Conservation (phyloP, 2,888 invertebrate species). For the Drosophila niveifrons region DNA sequence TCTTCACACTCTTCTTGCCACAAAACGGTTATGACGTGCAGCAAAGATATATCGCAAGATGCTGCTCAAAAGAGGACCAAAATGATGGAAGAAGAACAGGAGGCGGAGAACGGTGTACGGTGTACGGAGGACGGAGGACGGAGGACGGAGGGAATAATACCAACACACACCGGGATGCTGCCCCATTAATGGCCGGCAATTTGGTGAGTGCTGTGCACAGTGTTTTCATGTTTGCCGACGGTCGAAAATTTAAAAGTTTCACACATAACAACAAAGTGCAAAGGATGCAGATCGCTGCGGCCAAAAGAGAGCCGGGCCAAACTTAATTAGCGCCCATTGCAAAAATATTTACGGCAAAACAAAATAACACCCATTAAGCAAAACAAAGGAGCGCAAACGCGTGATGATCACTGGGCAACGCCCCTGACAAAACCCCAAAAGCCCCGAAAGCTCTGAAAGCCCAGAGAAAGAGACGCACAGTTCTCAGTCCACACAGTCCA, state of each 20-base stretch:
- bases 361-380: constrained; percentile 83
- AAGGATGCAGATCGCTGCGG: constrained; percentile 78
- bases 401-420: constrained; percentile 84
- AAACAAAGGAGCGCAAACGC: constrained; percentile 79
- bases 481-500: too few relatives aligned
- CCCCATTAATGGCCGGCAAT: constrained; percentile 75
- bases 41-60: neutral
- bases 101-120: too few relatives aligned
- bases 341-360: constrained; percentile 81
- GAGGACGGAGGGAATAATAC: neutral
- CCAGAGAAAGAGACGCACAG: constrained; percentile 59
- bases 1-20: constrained; percentile 10
- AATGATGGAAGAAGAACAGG: neutral
- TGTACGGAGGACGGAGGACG: too few relatives aligned
- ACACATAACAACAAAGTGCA: constrained; percentile 80
- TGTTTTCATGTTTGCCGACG: constrained; percentile 76
- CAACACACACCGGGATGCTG: constrained; percentile 34
- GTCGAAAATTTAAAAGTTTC: constrained; percentile 77
- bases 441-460: neutral
- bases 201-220: constrained; percentile 52
- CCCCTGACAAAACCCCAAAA: constrained; percentile 73
- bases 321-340: constrained; percentile 83
- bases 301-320: constrained; percentile 54
- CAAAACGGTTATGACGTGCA: constrained; percentile 1
- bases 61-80: neutral